Evolutionary conservation across 2,888 invertebrate genomes (phyloP), one percentile per base, ranked within the genome.

Genomic region (Nematopogon swammerdamellus): DNA sequence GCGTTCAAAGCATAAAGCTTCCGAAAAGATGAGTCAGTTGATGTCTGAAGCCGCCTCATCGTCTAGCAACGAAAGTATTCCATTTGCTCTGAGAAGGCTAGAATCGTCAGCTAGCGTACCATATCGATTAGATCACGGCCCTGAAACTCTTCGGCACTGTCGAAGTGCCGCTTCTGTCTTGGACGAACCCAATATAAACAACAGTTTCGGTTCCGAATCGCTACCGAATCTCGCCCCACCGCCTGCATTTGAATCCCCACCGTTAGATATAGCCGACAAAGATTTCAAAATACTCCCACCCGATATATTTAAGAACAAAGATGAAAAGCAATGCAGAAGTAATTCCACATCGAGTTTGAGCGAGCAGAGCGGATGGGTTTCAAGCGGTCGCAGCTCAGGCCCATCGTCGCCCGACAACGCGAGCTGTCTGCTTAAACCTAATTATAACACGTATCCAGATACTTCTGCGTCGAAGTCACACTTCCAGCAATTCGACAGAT

Each of bases 291-390:
- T 80, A 51, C 56, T 73, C 49, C 80, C 80, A 16, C 80, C 80
- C 2, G 80, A 80, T 56, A 79, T 65, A 57, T 80, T 80, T 57
- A 64, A 70, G 5, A 76, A 72, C 54, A 77, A 76, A 62, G 72
- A 77, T 54, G 65, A 67, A 30, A 76, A 75, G 58, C 59, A 59
- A 25, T 71, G 68, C 51, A 68, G 68, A 60, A 82, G 82, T 50
- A 81, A 73, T 57, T 85, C 86, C 8, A 86, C 87, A 0, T 85
- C 87, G 16, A 85, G 86, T 51, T 70, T 88, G 52, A 92, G 91
- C 59, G 92, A 92, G 67, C 89, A 91, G 67, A 92, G 92, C 61
- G 92, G 92, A 1, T 93, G 92, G 92, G 91, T 92, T 1, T 91
- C 91, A 25, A 92, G 91, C 59, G 85, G 88, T 45, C 80, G 84